Evolutionary conservation across 2,113 vertebrate genomes (phyloP).

Genomic region (Panurus biarmicus): DNA sequence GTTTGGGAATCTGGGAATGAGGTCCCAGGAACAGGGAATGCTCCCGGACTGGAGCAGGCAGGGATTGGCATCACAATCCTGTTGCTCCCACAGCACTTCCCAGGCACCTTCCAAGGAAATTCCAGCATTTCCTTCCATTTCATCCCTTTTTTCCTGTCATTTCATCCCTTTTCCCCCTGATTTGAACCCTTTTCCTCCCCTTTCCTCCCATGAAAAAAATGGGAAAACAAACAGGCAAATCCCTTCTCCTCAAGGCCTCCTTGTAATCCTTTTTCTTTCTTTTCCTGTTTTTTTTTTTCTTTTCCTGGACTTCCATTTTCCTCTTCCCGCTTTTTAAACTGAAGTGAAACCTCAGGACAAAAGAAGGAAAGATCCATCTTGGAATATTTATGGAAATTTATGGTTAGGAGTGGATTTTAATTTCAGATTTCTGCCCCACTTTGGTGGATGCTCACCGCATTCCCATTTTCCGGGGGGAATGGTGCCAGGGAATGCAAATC

Average conservation of each 20-base stretch:
- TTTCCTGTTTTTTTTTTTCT: background rate
- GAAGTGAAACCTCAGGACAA: background rate
- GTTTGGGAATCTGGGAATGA: background rate
- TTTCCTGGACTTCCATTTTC: background rate
- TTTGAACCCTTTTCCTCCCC: background rate
- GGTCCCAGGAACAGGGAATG: fast-evolving
- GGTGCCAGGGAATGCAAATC: background rate
- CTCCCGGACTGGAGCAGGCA: fast-evolving
- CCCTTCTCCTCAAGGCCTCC: background rate
- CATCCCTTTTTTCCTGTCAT: background rate
- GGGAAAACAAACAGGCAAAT: background rate
- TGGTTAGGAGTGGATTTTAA: background rate
- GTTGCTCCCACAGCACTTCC: background rate
- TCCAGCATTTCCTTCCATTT: background rate
- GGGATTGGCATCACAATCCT: fast-evolving
- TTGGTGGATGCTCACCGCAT: background rate
- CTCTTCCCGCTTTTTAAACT: background rate
- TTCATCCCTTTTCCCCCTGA: background rate
- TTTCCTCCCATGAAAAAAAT: background rate
- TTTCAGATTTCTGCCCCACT: background rate
- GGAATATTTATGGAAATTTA: background rate
- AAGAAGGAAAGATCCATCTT: background rate
- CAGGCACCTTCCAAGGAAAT: background rate
- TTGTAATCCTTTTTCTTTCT: background rate
- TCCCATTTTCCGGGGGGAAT: background rate